These are phyloP conservation scores for Haplotaxodon microlepis DNA, from an alignment of 2,113 vertebrate species.

Conservation along the genomic window DNA sequence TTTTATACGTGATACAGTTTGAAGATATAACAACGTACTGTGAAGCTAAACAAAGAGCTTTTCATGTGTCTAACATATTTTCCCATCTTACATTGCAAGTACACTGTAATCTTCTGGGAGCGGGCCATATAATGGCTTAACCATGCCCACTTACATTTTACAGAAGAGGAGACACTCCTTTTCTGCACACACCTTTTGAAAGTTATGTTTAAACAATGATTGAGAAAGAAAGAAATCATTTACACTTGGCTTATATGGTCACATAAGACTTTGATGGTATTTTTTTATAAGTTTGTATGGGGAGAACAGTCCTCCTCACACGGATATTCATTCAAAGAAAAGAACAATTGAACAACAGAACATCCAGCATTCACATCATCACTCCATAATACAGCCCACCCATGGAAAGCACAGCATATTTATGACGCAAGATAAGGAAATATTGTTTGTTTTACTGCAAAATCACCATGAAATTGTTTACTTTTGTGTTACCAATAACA, in stretches of 20 bases:
- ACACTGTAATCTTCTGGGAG: background rate
- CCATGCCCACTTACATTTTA: background rate
- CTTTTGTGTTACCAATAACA: background rate
- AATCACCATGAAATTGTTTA: background rate
- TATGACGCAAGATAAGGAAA: background rate
- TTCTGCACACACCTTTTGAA: background rate
- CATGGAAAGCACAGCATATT: background rate
- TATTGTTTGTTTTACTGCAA: background rate
- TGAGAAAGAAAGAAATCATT: background rate
- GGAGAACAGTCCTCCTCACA: background rate
- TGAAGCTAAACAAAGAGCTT: background rate
- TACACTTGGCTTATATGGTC: background rate
- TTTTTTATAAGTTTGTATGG: background rate
- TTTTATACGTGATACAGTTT: background rate
- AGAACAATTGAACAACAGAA: background rate
- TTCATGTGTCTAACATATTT: background rate
- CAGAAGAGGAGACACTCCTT: background rate
- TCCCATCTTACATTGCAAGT: background rate
- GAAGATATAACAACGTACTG: background rate
- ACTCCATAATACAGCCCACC: background rate
- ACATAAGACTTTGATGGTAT: background rate
- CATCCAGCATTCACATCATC: background rate
- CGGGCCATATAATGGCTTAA: background rate
- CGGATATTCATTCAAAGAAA: accelerated
- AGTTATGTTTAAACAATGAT: background rate